Evolutionary conservation across 2,888 invertebrate genomes (phyloP).

Genomic region (Parthenolecanium corni): DNA sequence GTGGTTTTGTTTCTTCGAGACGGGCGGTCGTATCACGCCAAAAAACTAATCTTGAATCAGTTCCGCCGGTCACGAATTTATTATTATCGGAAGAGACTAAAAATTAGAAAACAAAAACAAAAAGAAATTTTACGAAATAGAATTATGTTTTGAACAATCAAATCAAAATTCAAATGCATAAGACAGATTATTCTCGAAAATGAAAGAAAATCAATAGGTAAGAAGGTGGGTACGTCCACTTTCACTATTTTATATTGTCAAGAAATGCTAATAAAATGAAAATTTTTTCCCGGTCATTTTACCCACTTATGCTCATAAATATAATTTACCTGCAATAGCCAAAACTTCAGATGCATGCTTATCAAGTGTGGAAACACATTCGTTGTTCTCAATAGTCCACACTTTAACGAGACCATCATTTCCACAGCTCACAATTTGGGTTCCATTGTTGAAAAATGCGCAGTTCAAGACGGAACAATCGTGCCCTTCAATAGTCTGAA

Average conservation of each 20-base stretch:
- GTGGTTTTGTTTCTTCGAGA: conserved; percentile 53
- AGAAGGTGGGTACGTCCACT: too few species aligned
- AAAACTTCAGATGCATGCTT: conserved; percentile 82
- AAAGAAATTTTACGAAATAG: not conserved
- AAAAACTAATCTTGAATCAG: conserved; percentile 72
- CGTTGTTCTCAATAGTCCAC: conserved; percentile 82
- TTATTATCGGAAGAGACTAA: conserved; percentile 29
- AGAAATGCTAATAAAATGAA: too few species aligned
- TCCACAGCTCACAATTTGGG: conserved; percentile 73
- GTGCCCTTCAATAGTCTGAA: conserved; percentile 74
- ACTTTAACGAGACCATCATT: conserved; percentile 88
- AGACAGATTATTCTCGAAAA: too few species aligned
- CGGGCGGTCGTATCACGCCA: conserved; percentile 76
- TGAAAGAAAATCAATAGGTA: too few species aligned
- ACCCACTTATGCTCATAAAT: too few species aligned
- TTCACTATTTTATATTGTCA: too few species aligned
- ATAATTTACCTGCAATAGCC: conserved; percentile 51
- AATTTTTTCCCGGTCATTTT: too few species aligned
- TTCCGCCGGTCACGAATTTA: conserved; percentile 39
- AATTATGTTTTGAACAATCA: too few species aligned
- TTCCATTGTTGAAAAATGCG: conserved; percentile 69
- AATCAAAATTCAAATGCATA: too few species aligned
- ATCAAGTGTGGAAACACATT: conserved; percentile 74
- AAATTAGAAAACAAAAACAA: not conserved
- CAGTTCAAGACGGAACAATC: conserved; percentile 74